Evolutionary conservation across 2,113 vertebrate species (phyloP), one percentile per base, ranked within the genome.

Genomic region (Chlamydotis undulata): DNA sequence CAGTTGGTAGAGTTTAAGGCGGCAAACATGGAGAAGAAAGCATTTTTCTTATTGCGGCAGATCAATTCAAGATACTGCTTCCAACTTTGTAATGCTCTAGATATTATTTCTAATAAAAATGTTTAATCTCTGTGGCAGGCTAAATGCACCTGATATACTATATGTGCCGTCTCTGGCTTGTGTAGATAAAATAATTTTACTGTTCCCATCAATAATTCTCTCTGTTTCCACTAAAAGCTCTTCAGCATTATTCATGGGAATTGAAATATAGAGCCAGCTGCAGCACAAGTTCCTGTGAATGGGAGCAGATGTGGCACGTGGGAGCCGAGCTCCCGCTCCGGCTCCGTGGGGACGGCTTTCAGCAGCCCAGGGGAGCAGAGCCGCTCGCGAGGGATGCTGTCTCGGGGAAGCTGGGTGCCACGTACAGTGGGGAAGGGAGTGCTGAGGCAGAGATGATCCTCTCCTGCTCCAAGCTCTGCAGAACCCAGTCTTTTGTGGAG

Each of bases 131-230:
- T 22, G 7, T 56, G 60, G 63, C 60, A 70, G 50, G 21, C 56
- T 52, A 82, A 87, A 79, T 61, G 83, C 50, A 80, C 23, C 71
- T 49, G 24, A 16, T 68, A 75, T 67, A 17, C 69, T 80, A 39
- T 65, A 39, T 55, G 17, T 60, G 49, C 8, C 22, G 13, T 79
- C 83, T 92, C 80, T n/a, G 33, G 70, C 61, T 49, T 76, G 43
- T 4, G 33, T 43, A 45, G 53, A 88, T 94, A 67, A 93, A 92
- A 89, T 49, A 43, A 61, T 95, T 91, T 96, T 93, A 33, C 49
- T 79, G 76, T 77, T 91, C 35, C 47, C 80, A 53, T 97, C 63
- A 81, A 64, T 96, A n/a, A 21, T 94, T 82, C 47, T 90, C 68
- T 95, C 69, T 18, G 43, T 88, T 96, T 82, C 52, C 55, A 74